These are phyloP conservation scores for Caenorhabditis auriculariae DNA, from an alignment of 2,888 invertebrate genomes.

Conservation along the genomic window DNA sequence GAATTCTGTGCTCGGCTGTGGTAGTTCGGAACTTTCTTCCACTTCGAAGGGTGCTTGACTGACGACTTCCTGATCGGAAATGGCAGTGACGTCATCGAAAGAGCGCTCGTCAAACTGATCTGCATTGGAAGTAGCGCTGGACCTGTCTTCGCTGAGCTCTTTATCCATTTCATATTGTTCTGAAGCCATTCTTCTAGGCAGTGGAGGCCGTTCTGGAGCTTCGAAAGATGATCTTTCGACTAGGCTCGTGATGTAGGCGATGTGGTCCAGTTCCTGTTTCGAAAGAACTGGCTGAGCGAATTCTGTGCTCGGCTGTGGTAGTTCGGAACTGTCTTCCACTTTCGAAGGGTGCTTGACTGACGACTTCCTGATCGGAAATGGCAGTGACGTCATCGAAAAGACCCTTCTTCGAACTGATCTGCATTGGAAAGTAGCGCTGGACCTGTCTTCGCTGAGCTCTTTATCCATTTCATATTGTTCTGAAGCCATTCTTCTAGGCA, in stretches of 20 bases:
- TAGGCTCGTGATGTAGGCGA: conserved; percentile 8
- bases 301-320: too few relatives aligned
- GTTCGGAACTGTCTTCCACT: too few relatives aligned
- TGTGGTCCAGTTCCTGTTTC: conserved; percentile 14
- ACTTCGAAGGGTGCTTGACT: too few relatives aligned
- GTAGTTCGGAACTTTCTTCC: too few relatives aligned
- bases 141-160: conserved; percentile 2
- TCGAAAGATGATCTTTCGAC: conserved; percentile 10
- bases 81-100: conserved; percentile 5
- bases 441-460: too few relatives aligned
- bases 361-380: too few relatives aligned
- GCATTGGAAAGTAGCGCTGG: too few relatives aligned
- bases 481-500: too few relatives aligned
- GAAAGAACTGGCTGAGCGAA: conserved; percentile 4
- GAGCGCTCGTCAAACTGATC: conserved; percentile 7
- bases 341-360: too few relatives aligned
- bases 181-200: conserved; percentile 2
- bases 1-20: neutral
- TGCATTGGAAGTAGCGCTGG: conserved; percentile 4
- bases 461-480: too few relatives aligned
- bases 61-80: neutral
- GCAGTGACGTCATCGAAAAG: neutral
- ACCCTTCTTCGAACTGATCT: too few relatives aligned
- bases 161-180: neutral
- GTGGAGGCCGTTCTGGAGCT: neutral